Conservation (phyloP, 2,797 vertebrate species). For the Aldrovandia affinis region DNA sequence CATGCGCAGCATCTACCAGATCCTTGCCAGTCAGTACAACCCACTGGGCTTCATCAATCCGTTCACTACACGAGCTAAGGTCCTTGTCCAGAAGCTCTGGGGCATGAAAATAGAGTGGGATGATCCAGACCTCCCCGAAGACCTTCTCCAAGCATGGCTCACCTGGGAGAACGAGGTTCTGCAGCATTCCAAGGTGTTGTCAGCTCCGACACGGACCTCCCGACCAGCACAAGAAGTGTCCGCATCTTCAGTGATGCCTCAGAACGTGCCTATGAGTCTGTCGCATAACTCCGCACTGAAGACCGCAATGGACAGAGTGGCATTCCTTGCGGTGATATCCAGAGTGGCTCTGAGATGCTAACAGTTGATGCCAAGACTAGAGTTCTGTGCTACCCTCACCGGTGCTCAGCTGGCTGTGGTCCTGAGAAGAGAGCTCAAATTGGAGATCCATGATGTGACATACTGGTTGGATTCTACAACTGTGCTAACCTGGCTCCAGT, state of each 20-base stretch:
- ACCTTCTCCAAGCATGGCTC: neutral
- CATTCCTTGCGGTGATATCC: constrained; percentile 23
- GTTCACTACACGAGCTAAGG: neutral
- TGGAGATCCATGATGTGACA: neutral
- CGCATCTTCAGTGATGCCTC: constrained; percentile 25
- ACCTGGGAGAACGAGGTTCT: neutral
- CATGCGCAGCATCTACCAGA: constrained; percentile 2
- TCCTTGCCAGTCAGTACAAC: constrained; percentile 16
- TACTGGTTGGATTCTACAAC: constrained; percentile 32
- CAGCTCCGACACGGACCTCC: too few species aligned
- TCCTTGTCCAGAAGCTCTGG: constrained; percentile 10
- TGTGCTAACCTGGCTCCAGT: neutral
- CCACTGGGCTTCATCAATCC: constrained; percentile 1
- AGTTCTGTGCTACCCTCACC: constrained; percentile 32
- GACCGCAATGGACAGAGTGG: neutral
- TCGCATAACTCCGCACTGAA: neutral
- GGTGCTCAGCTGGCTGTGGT: constrained; percentile 28
- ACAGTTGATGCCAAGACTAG: constrained; percentile 26
- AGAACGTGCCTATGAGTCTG: constrained; percentile 15
- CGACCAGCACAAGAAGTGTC: too few species aligned
- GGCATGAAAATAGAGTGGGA: neutral
- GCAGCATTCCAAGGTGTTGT: too few species aligned
- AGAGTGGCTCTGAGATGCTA: constrained; percentile 21
- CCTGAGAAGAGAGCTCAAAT: constrained; percentile 18
- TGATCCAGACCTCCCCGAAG: neutral